Percentiles rank a stretch among this genome's conserved stretches.
phyloP scores from a whole-genome alignment of 2,888 invertebrate genomes.

The Callyntrura sp. region DNA sequence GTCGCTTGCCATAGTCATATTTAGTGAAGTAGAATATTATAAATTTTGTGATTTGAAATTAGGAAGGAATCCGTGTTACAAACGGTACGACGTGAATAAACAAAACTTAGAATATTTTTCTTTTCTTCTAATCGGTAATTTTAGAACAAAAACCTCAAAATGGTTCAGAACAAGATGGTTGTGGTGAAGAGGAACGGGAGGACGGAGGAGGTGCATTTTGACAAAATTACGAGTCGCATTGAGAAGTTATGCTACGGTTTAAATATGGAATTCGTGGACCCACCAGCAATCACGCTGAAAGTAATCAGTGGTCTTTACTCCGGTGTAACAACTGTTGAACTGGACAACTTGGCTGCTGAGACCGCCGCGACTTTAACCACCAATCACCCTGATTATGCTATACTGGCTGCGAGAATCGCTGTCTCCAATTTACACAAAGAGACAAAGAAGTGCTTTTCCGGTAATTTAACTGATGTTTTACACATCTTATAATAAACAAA shows the following conservation, averaged over 20 bases:
- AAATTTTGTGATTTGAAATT: too few species aligned
- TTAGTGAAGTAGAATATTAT: too few species aligned
- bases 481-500: too few species aligned
- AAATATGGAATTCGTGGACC: conserved; percentile 98
- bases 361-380: conserved; percentile 99
- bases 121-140: too few species aligned
- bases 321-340: conserved; percentile 98
- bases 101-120: too few species aligned
- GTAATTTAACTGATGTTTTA: too few species aligned
- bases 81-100: too few species aligned
- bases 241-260: conserved; percentile 98
- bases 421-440: conserved; percentile 99
- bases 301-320: conserved; percentile 98
- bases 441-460: conserved; percentile 97
- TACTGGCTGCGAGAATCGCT: conserved; percentile 95
- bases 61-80: too few species aligned
- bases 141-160: too few species aligned
- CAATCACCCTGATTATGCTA: conserved; percentile 98
- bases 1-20: too few species aligned
- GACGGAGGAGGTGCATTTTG: conserved; percentile 96
- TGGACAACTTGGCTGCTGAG: conserved; percentile 99
- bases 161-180: conserved; percentile 80
- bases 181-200: conserved; percentile 89
- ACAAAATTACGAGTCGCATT: conserved; percentile 99
- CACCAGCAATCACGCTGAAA: conserved; percentile 95